These are phyloP conservation scores for Aethina tumida DNA, from an alignment of 1,140 invertebrate species.

Conservation along the genomic window DNA sequence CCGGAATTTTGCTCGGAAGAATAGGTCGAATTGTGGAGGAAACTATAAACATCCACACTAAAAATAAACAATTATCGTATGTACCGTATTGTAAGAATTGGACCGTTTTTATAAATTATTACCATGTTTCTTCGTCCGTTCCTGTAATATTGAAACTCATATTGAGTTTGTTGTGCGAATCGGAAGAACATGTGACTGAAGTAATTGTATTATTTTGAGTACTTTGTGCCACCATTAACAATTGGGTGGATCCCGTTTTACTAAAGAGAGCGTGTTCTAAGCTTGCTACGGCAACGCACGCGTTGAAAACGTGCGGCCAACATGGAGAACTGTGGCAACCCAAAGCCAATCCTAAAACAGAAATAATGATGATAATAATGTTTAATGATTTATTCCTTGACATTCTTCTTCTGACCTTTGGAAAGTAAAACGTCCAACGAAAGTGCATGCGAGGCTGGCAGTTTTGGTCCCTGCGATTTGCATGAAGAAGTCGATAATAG, in stretches of 20 bases:
- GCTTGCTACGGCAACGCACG: conserved; percentile 81
- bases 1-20: conserved; percentile 11
- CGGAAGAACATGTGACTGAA: conserved; percentile 28
- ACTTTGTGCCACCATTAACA: conserved; percentile 40
- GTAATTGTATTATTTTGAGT: conserved; percentile 33
- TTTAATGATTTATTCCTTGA: background rate
- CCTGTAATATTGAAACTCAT: conserved; percentile 42
- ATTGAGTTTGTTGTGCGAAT: conserved; percentile 36
- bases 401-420: conserved; percentile 25
- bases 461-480: conserved; percentile 55
- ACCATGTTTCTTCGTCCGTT: conserved; percentile 64
- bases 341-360: conserved; percentile 68
- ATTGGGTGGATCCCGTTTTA: conserved; percentile 42
- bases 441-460: conserved; percentile 74
- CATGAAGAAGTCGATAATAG: conserved; percentile 69
- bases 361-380: conserved; percentile 26
- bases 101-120: conserved; percentile 23
- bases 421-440: conserved; percentile 78
- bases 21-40: conserved; percentile 55
- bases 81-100: no score
- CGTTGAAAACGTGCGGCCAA: conserved; percentile 89
- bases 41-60: conserved; percentile 74
- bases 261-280: conserved; percentile 82
- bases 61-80: conserved; percentile 23
- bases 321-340: conserved; percentile 84